Conservation (phyloP, 1,140 invertebrate species). For the Hirudo medicinalis region DNA sequence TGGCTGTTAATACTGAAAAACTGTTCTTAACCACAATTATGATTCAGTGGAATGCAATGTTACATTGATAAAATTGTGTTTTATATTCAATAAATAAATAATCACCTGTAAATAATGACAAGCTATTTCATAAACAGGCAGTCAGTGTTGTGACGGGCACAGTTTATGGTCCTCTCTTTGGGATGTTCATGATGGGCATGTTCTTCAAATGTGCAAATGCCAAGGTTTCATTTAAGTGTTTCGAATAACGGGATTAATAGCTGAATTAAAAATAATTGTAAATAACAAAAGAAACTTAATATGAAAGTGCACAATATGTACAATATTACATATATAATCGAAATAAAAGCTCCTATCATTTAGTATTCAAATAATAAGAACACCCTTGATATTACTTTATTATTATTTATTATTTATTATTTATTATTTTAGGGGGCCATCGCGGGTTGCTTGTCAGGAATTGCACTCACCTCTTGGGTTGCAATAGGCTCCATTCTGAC, state of each 20-base stretch:
- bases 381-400: background rate
- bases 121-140: background rate
- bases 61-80: too few relatives aligned
- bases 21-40: too few relatives aligned
- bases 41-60: too few relatives aligned
- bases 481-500: constrained; percentile 17
- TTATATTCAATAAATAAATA: too few relatives aligned
- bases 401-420: background rate
- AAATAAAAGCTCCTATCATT: background rate
- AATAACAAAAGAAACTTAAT: background rate
- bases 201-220: constrained; percentile 37
- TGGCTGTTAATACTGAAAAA: too few relatives aligned
- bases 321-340: too few relatives aligned
- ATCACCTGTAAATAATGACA: background rate
- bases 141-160: constrained; percentile 29
- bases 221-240: constrained; percentile 26
- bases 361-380: background rate
- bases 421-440: constrained; percentile 18
- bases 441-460: constrained; percentile 14
- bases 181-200: constrained; percentile 36
- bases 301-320: too few relatives aligned
- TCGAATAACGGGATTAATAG: constrained; percentile 2
- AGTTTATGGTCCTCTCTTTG: constrained; percentile 34
- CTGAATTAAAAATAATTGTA: constrained; percentile 14
- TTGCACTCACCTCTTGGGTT: constrained; percentile 16